Base-by-base conservation (phyloP, 2,797 vertebrate genomes). In the Rhinophrynus dorsalis region DNA sequence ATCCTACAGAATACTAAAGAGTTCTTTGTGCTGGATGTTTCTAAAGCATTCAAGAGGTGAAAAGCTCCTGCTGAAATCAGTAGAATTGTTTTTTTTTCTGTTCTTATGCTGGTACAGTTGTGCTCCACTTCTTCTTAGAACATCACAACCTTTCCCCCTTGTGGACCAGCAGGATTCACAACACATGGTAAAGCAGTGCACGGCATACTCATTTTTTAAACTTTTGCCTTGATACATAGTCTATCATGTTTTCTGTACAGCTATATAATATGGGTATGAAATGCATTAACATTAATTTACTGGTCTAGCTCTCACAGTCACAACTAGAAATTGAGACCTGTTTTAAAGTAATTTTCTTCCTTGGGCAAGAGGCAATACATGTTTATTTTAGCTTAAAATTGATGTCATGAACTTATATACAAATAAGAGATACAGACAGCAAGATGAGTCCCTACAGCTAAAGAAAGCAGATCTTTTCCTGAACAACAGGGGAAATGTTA, bases 241-340 rank as follows among this genome's bases (percentile, higher is more conserved):
- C n/a, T n/a, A 20, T 5, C 21, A 20, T 70, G 50, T 62, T 55
- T 70, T 62, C 37, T 54, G 61, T 69, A 60, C 15, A 35, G 29
- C 42, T 50, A 52, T 52, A 58, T 51, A 44, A 61, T 68, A 29
- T 54, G 59, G 26, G 27, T 44, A 38, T 65, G 47, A 73, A 60
- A n/a, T 26, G 15, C 42, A 60, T 59, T 66, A 66, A 33, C 35
- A 20, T 55, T 66, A 59, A 73, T 73, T 72, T 65, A 51, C 52
- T 58, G 45, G 69, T 72, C 61, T 48, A 24, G 50, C 40, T 63
- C 68, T 18, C n/a, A 37, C 17, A 58, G 33, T 33, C 54, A 42
- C 51, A 58, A 51, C 20, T 47, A 42, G 44, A 51, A 72, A 65
- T 27, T 59, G 61, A 72, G 33, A 65, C 18, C 69, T 26, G 15